Conservation (phyloP, 2,888 invertebrate species). For the Caenorhabditis virilis region DNA sequence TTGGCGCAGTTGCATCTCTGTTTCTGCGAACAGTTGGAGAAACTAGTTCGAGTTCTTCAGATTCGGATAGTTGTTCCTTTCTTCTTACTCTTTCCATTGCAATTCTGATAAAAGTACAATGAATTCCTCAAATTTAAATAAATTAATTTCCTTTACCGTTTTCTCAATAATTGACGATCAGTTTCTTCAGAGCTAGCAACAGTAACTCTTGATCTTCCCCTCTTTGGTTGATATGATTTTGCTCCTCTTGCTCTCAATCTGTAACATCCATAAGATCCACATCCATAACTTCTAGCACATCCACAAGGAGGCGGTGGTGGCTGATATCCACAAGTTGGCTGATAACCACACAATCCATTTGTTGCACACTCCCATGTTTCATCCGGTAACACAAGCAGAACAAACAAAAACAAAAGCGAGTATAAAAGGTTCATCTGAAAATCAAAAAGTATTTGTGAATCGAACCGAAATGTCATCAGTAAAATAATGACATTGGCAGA, state of each 20-base stretch:
- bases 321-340: conserved; percentile 41
- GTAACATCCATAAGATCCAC: conserved; percentile 54
- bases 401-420: conserved; percentile 6
- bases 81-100: conserved; percentile 33
- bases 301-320: conserved; percentile 43
- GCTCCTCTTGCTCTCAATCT: conserved; percentile 51
- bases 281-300: conserved; percentile 44
- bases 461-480: background rate
- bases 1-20: conserved; percentile 10
- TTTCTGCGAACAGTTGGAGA: conserved; percentile 37
- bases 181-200: conserved; percentile 27
- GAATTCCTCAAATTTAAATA: background rate
- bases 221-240: conserved; percentile 49
- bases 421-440: background rate
- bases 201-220: conserved; percentile 23
- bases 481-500: background rate
- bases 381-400: conserved; percentile 25
- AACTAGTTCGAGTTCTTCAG: conserved; percentile 37
- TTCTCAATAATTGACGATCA: conserved; percentile 38
- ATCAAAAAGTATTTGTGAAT: background rate
- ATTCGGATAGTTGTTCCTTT: conserved; percentile 27
- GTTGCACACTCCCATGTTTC: conserved; percentile 54
- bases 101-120: conserved; percentile 6
- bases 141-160: conserved; percentile 20
- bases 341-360: conserved; percentile 59